Evolutionary conservation across 2,113 vertebrate genomes (phyloP).

Genomic region (Callipepla californica): DNA sequence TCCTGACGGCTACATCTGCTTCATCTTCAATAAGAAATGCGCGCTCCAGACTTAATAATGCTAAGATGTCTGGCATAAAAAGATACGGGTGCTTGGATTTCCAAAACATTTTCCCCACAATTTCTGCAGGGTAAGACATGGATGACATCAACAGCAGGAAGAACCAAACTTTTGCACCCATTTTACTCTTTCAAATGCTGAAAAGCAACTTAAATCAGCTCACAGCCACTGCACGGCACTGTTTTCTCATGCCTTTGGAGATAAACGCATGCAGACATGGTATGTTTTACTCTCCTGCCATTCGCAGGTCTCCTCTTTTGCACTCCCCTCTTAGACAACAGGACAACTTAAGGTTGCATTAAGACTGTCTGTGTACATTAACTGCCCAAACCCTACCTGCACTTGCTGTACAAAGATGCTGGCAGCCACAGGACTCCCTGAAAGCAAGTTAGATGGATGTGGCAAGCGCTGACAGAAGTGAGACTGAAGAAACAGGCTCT

Average conservation of each 20-base stretch:
- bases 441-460: neutral
- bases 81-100: neutral
- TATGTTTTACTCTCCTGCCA: neutral
- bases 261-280: neutral
- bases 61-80: neutral
- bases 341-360: neutral
- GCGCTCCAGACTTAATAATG: neutral
- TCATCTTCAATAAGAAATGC: neutral
- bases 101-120: neutral
- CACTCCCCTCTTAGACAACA: neutral
- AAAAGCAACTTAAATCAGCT: neutral
- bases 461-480: conserved; percentile 52
- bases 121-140: neutral
- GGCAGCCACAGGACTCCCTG: neutral
- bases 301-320: neutral
- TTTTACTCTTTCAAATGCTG: neutral
- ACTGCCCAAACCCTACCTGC: neutral
- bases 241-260: neutral
- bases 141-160: neutral
- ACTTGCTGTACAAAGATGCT: neutral
- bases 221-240: neutral
- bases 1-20: neutral
- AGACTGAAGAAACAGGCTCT: conserved; percentile 65
- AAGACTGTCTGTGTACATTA: neutral
- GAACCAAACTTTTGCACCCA: neutral